Evolutionary conservation across 2,113 vertebrate genomes (phyloP), one percentile per base, ranked within the genome.

Genomic region (Ploceus nigricollis): DNA sequence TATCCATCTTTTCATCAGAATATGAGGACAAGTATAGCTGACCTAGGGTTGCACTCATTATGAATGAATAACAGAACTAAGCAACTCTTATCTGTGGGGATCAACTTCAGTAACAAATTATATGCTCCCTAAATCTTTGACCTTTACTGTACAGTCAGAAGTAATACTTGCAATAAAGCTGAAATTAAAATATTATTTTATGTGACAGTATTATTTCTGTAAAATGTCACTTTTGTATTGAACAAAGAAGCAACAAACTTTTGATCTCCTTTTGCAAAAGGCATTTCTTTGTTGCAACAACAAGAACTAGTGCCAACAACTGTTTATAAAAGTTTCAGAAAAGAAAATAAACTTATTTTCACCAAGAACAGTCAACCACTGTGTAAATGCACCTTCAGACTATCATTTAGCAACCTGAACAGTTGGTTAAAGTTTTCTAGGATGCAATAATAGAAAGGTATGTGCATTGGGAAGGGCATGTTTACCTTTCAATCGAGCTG

Each of bases 341-440:
- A 30, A 81, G 50, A 88, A 95, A 94, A 88, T 63, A 83, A 91
- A 63, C 27, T 65, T 76, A 50, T 3, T 81, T 95, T 87, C 64
- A 47, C 37, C 40, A 91, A 68, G 60, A 77, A 80, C 30, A 92
- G 44, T 31, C 75, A 80, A 57, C 12, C 37, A 77, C n/a, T 77
- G 58, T 30, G 50, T 73, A 96, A 95, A 6, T 50, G 50, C 54
- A 92, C 27, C n/a, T 88, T 75, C 75, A 93, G 58, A 82, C 45
- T 70, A 70, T 8, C 30, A 83, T 80, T 77, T 23, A 92, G 54
- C 56, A 95, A 89, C 24, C 70, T 82, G 6, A 89, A 66, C 35
- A 58, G 23, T 37, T 75, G 27, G 94, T 78, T 96, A 76, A 94
- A 91, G n/a, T 93, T 94, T 95, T 82, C 82, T 93, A 91, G 78